Base-by-base conservation (phyloP, 2,888 invertebrate species). In the Girardia tigrina region DNA sequence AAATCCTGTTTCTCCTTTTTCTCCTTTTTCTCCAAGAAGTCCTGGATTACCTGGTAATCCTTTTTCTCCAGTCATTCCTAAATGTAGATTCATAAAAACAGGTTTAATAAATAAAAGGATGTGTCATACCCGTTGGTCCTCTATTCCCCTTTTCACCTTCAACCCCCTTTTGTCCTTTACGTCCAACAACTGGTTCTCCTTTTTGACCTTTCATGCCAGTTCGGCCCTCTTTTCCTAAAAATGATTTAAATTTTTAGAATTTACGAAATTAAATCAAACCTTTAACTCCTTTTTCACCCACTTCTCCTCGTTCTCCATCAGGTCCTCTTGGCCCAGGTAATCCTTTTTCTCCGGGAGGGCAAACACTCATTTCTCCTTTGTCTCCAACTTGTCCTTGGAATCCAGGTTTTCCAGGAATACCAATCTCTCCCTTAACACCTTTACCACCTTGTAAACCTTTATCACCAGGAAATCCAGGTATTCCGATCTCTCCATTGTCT, bases 251-350 rank as follows among this genome's bases (percentile, higher is more conserved):
- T 56, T n/a, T n/a, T n/a, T n/a, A n/a, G n/a, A n/a, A n/a, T n/a
- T n/a, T n/a, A n/a, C n/a, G 6, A n/a, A 6, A 16, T 70, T 20
- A 29, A 29, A 29, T 6, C 12, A 70, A 6, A 26, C 73, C 73
- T 29, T 28, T 72, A 29, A 26, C 6, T 29, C 73, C 73, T 29
- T 20, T 29, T 26, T 8, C 29, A 1, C 73, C 73, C 28, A 20
- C n/a, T 12, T 23, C 73, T 29, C 73, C 73, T 23, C 23, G 29
- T 27, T 29, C 29, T n/a, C 73, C 73, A 72, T 23, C 26, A 6
- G 36, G 29, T 72, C 73, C 73, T 8, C 1, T n/a, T 20, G 2
- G 26, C 73, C 73, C 73, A 20, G n/a, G 28, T 14, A 26, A 2
- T 26, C 71, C 71, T 71, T 71, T 71, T 26, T 6, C n/a, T 71